phyloP scores from a whole-genome alignment of 1,140 invertebrate species.

The Drosophila rufa region DNA sequence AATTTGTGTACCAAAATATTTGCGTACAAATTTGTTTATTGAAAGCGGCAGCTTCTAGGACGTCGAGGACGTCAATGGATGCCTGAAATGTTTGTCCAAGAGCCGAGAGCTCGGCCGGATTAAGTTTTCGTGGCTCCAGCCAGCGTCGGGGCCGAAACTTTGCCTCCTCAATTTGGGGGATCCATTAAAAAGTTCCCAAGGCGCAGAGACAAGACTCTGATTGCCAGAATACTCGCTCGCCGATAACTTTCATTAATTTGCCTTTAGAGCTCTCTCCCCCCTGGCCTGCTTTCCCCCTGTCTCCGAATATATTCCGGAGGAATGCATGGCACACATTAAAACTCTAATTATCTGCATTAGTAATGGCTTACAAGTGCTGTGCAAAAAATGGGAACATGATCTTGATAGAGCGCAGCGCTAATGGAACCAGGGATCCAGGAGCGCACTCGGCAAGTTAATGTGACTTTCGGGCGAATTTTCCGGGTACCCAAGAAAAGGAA shows the following conservation, averaged over 20 bases:
- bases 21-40: slow-evolving; percentile 65
- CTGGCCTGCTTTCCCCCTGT: neutral
- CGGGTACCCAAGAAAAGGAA: neutral
- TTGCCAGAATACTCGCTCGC: slow-evolving; percentile 25
- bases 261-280: slow-evolving; percentile 1
- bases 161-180: slow-evolving; percentile 30
- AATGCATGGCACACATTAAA: slow-evolving; percentile 46
- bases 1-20: slow-evolving; percentile 67
- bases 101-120: slow-evolving; percentile 23
- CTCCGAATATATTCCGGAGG: neutral
- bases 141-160: slow-evolving; percentile 30
- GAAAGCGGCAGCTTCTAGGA: slow-evolving; percentile 43
- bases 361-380: slow-evolving; percentile 44
- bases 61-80: slow-evolving; percentile 26
- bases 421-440: slow-evolving; percentile 24
- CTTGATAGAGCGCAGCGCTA: slow-evolving; percentile 41
- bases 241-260: slow-evolving; percentile 55
- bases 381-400: slow-evolving; percentile 40
- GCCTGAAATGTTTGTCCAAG: slow-evolving; percentile 39
- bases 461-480: slow-evolving; percentile 15
- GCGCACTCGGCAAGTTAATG: slow-evolving; percentile 28
- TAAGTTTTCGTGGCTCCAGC: slow-evolving; percentile 28
- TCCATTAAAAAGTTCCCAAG: slow-evolving; percentile 52
- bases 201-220: slow-evolving; percentile 29
- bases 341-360: slow-evolving; percentile 53